These are phyloP conservation scores for Nesoenas mayeri DNA, from an alignment of 2,113 vertebrate species.

Conservation along the genomic window DNA sequence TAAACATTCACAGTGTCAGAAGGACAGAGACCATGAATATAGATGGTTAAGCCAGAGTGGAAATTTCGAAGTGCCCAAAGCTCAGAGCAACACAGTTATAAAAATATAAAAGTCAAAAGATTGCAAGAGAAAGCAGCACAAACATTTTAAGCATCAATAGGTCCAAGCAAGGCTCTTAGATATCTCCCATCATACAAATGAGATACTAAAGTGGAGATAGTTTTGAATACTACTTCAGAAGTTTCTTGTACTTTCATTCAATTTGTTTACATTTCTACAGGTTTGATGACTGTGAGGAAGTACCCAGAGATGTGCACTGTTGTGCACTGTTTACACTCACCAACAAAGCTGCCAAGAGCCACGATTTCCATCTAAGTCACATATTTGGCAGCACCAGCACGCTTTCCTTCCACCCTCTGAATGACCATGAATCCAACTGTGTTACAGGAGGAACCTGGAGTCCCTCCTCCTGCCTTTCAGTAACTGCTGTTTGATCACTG, in stretches of 20 bases:
- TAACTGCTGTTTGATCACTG: background rate
- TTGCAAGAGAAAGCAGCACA: background rate
- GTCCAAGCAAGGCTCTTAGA: background rate
- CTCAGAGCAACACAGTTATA: background rate
- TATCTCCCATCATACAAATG: background rate
- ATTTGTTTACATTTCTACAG: background rate
- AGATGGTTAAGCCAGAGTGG: background rate
- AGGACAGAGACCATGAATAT: conserved; percentile 23
- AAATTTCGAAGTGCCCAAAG: background rate
- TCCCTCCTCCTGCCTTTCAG: background rate
- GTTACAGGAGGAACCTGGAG: background rate
- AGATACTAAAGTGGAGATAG: background rate
- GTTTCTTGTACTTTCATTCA: background rate
- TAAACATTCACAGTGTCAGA: background rate
- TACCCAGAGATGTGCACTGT: background rate
- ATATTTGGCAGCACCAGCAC: background rate
- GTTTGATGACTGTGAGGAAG: background rate
- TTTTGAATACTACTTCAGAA: background rate
- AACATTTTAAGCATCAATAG: background rate
- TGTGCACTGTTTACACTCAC: background rate
- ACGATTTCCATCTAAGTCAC: background rate
- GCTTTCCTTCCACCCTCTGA: background rate
- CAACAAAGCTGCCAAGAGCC: background rate
- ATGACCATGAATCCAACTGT: fast-evolving
- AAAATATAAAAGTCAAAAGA: background rate